Evolutionary conservation across 2,797 vertebrate species (phyloP).

Genomic region (Spinibarbus caldwelli): DNA sequence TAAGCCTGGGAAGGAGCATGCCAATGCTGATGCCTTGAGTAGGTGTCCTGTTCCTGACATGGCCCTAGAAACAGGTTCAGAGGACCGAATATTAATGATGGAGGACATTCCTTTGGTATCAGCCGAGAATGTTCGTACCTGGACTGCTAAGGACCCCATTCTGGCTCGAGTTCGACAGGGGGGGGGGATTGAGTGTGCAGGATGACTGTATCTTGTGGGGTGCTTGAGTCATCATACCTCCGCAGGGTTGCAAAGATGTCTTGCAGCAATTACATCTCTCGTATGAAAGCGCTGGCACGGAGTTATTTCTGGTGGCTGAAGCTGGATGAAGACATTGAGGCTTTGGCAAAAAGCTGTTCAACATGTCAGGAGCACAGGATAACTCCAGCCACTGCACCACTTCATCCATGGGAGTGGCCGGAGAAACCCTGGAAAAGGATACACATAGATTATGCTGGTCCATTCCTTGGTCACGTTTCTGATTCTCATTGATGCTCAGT

Average conservation of each 20-base stretch:
- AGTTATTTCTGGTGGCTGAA: neutral
- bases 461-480: no score
- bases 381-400: neutral
- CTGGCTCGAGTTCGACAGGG: neutral
- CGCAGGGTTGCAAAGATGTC: no score
- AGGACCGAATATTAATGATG: no score
- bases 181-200: no score
- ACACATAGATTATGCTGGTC: no score
- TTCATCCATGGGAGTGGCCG: neutral
- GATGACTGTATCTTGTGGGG: no score
- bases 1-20: neutral
- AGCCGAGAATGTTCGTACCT: neutral
- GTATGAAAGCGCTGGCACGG: no score
- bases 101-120: neutral
- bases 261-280: no score
- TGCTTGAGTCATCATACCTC: no score
- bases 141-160: neutral
- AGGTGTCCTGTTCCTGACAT: neutral
- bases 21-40: slow-evolving; percentile 10
- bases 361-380: neutral
- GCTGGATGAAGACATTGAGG: neutral
- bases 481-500: no score
- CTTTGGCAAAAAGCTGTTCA: neutral
- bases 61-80: neutral
- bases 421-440: neutral